Conservation (phyloP, 2,888 invertebrate species). For the Orthonychiurus folsomi region DNA sequence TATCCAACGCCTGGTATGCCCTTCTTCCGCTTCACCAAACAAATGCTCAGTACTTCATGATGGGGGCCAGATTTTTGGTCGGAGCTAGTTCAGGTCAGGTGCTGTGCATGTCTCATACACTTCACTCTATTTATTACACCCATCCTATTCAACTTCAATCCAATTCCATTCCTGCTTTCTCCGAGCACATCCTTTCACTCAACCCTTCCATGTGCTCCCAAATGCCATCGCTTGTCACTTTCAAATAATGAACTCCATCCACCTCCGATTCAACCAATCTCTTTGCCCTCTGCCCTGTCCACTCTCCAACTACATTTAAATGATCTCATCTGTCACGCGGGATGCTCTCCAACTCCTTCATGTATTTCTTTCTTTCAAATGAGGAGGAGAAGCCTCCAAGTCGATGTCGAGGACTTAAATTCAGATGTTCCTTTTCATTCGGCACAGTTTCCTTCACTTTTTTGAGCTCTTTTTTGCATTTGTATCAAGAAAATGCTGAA, state of each 20-base stretch:
- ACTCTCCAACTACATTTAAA: background rate
- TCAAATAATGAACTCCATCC: background rate
- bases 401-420: too few relatives aligned
- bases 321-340: background rate
- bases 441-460: too few relatives aligned
- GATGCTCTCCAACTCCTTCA: background rate
- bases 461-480: too few relatives aligned
- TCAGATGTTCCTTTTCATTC: too few relatives aligned
- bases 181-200: background rate
- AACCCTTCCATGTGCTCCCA: background rate
- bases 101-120: constrained; percentile 10
- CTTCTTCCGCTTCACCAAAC: constrained; percentile 59
- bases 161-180: constrained; percentile 6
- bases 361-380: too few relatives aligned
- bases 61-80: constrained; percentile 65
- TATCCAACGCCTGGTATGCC: constrained; percentile 66
- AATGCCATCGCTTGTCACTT: background rate
- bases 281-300: background rate
- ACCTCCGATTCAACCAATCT: background rate
- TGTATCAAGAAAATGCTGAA: too few relatives aligned
- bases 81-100: constrained; percentile 65
- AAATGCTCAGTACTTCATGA: constrained; percentile 62
- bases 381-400: too few relatives aligned
- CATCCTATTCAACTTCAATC: background rate
- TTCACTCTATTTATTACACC: constrained; percentile 8